These are phyloP conservation scores for Strigamia maritima DNA, from an alignment of 2,888 invertebrate species.

Conservation along the genomic window DNA sequence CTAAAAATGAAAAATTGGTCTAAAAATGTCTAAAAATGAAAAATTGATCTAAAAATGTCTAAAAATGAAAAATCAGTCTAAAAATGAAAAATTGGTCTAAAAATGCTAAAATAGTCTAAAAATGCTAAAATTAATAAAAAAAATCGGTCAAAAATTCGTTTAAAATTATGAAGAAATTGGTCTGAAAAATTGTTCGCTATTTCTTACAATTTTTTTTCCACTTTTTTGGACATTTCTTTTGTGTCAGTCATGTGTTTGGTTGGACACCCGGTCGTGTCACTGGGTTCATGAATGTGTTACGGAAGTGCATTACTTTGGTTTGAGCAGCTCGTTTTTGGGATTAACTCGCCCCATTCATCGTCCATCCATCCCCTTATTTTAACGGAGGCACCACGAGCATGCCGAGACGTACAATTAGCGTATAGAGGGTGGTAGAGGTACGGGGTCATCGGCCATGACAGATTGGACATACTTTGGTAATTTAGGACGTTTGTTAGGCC, in stretches of 20 bases:
- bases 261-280: not conserved
- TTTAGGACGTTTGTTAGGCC: slow-evolving; percentile 9
- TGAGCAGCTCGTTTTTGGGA: not conserved
- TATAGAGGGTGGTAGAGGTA: not conserved
- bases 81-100: too few relatives aligned
- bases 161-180: too few relatives aligned
- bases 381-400: not conserved
- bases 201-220: too few relatives aligned
- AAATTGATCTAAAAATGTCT: too few relatives aligned
- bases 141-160: too few relatives aligned
- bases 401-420: not conserved
- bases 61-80: too few relatives aligned
- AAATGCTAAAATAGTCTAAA: too few relatives aligned
- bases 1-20: too few relatives aligned
- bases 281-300: not conserved
- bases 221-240: too few relatives aligned
- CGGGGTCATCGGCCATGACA: slow-evolving; percentile 10
- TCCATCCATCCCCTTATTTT: not conserved
- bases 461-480: slow-evolving; percentile 15
- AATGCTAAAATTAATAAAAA: too few relatives aligned
- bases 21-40: too few relatives aligned
- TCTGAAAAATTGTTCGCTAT: too few relatives aligned
- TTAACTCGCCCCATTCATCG: slow-evolving; percentile 1
- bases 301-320: not conserved
- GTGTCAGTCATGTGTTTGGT: not conserved